A percentile compares a stretch with the other conserved stretches of the same genome.
Conservation (phyloP, 1,140 invertebrate species). For the Myzus persicae region DNA sequence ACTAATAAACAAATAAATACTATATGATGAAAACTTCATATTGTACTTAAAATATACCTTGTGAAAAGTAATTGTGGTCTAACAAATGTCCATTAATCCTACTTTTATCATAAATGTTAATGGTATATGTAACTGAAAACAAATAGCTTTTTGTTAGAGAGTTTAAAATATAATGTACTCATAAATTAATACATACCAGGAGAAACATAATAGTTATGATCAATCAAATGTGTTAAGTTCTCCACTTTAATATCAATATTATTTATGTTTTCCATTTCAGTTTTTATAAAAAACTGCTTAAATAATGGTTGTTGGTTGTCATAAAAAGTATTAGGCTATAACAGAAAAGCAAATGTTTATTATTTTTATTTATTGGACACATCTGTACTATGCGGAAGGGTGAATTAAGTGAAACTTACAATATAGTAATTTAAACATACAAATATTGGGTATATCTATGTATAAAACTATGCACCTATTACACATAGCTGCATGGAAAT, state of each 20-base stretch:
- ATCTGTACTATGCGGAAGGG: accelerated
- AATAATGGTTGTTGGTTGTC: not conserved
- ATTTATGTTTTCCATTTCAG: not conserved
- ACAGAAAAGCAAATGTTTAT: not conserved
- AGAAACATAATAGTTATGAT: not conserved
- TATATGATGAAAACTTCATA: not conserved
- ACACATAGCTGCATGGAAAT: not conserved
- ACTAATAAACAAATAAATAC: not conserved
- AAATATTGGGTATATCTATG: not conserved
- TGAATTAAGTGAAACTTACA: not conserved
- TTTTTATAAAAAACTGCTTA: not conserved
- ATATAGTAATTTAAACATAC: not conserved
- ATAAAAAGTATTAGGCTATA: not conserved
- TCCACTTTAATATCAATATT: not conserved
- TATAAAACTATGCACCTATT: not conserved
- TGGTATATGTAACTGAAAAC: not conserved
- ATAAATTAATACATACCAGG: not conserved
- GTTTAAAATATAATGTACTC: not conserved
- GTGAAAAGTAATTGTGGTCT: not conserved
- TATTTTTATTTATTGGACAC: not conserved
- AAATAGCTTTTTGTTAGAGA: not conserved
- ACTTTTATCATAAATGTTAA: not conserved
- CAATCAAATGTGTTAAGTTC: not conserved
- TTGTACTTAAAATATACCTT: not conserved
- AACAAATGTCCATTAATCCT: not conserved